phyloP scores from a whole-genome alignment of 2,797 vertebrate species.

The Enteromius viviparus region DNA sequence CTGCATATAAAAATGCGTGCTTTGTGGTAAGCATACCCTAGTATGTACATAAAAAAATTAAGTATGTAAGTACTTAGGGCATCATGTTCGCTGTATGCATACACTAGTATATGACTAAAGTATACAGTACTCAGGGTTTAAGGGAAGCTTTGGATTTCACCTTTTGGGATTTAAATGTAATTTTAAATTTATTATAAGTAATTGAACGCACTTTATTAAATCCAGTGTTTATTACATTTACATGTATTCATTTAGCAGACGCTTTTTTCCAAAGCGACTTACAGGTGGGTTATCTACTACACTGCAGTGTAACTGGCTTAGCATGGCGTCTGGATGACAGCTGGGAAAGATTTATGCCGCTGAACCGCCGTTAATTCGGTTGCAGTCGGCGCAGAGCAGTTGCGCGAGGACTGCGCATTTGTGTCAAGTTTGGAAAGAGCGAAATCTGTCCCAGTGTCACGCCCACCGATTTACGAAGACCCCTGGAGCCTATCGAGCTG shows the following conservation, averaged over 20 bases:
- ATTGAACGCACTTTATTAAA: too few relatives aligned
- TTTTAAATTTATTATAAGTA: too few relatives aligned
- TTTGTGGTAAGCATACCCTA: not conserved
- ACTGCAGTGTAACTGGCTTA: not conserved
- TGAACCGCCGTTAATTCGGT: not conserved
- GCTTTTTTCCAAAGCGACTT: too few relatives aligned
- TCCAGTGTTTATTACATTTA: too few relatives aligned
- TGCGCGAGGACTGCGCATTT: not conserved
- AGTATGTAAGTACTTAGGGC: not conserved
- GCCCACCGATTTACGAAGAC: slow-evolving; percentile 72
- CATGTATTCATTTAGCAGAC: too few relatives aligned
- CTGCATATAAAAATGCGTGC: too few relatives aligned
- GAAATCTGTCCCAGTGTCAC: slow-evolving; percentile 70
- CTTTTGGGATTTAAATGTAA: not conserved
- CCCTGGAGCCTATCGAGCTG: slow-evolving; percentile 27
- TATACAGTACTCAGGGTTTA: not conserved
- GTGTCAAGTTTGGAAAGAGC: not conserved
- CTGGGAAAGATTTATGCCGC: not conserved
- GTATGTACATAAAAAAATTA: not conserved
- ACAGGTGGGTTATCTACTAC: not conserved
- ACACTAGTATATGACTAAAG: not conserved
- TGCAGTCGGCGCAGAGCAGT: not conserved
- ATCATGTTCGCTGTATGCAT: not conserved
- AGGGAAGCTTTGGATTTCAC: not conserved
- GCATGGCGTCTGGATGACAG: not conserved